Percentiles rank a stretch among this genome's conserved stretches.
phyloP scores from a whole-genome alignment of 2,113 vertebrate species.

The Candoia aspera region DNA sequence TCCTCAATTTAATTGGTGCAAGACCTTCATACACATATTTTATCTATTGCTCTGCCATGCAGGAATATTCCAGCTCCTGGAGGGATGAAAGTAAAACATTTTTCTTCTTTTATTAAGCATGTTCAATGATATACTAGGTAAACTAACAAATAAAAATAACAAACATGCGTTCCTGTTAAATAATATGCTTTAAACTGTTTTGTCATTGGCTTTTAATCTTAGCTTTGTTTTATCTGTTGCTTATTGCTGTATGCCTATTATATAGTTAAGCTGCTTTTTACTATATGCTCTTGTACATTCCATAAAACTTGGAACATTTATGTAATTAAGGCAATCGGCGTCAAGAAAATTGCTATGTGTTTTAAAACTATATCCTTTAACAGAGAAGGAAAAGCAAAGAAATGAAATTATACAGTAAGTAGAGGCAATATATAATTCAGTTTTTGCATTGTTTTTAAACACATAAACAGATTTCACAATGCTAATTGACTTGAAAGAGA shows the following conservation, averaged over 20 bases:
- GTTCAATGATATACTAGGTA: neutral
- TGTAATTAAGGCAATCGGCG: neutral
- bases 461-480: slow-evolving; percentile 13
- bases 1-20: neutral
- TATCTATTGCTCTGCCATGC: neutral
- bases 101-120: neutral
- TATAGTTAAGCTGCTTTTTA: neutral
- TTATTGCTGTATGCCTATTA: neutral
- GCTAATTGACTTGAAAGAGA: slow-evolving; percentile 7
- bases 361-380: neutral
- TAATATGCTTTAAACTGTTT: neutral
- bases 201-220: neutral
- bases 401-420: slow-evolving; percentile 7
- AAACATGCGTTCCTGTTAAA: neutral
- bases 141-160: neutral
- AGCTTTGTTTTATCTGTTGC: neutral
- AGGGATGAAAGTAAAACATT: neutral
- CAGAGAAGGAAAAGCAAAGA: slow-evolving; percentile 7
- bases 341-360: neutral
- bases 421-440: neutral
- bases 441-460: neutral
- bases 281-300: neutral
- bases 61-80: neutral
- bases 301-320: neutral
- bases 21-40: neutral